These are phyloP conservation scores for Pentamera pediparva DNA, from an alignment of 53 echinoderm and acorn worm genomes.

Conservation along the genomic window DNA sequence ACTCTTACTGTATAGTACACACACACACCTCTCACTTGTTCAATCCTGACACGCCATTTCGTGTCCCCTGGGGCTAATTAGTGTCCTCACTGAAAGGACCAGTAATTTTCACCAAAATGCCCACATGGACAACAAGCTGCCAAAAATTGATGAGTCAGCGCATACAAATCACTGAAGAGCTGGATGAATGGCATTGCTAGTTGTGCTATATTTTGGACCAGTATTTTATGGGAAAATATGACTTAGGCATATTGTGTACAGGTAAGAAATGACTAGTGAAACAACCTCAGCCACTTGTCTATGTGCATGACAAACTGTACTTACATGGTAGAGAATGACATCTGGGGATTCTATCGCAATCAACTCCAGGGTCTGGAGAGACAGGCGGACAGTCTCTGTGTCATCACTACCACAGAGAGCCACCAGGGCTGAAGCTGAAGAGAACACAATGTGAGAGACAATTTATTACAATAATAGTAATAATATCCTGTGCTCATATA, in stretches of 20 bases:
- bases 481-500: too few species aligned
- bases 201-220: background rate
- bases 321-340: conserved; percentile 81
- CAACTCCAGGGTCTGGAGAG: conserved; percentile 81
- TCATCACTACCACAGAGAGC: conserved; percentile 67
- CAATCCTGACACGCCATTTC: too few species aligned
- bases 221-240: too few species aligned
- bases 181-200: background rate
- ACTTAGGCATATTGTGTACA: too few species aligned
- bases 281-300: background rate
- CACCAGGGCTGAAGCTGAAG: conserved; percentile 72
- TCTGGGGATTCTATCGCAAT: conserved; percentile 84
- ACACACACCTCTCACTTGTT: too few species aligned
- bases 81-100: too few species aligned
- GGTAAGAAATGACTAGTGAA: too few species aligned
- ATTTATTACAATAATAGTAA: background rate
- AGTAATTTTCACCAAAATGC: too few species aligned
- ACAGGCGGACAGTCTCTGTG: conserved; percentile 68
- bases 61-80: too few species aligned
- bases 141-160: too few species aligned
- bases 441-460: background rate
- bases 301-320: background rate
- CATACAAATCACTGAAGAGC: background rate
- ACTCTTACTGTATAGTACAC: too few species aligned
- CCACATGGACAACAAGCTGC: too few species aligned